These are phyloP conservation scores for Caenorhabditis sp. DNA, from an alignment of 2,888 invertebrate species.

Conservation along the genomic window DNA sequence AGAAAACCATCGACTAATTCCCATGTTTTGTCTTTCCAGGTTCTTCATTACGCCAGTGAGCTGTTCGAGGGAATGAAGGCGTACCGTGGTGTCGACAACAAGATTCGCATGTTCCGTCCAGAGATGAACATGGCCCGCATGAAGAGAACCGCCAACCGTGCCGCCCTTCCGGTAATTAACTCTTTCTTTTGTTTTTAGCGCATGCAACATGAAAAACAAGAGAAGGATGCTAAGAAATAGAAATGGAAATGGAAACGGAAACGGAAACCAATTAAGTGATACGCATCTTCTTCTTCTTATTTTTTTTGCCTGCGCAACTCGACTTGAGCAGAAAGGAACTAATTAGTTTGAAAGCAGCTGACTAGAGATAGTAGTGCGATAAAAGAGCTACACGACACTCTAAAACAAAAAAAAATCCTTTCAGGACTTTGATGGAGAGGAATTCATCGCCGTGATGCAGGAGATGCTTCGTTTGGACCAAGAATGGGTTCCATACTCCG, in stretches of 20 bases:
- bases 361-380: not conserved
- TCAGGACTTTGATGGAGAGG: slow-evolving; percentile 90
- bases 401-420: slow-evolving; percentile 55
- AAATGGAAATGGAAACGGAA: no score
- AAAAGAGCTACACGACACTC: slow-evolving; percentile 22
- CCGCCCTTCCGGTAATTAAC: slow-evolving; percentile 88
- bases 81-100: slow-evolving; percentile 93
- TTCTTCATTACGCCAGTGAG: slow-evolving; percentile 86
- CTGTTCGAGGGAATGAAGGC: slow-evolving; percentile 99
- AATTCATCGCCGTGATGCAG: slow-evolving; percentile 91
- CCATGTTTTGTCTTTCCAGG: slow-evolving; percentile 69
- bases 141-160: slow-evolving; percentile 90
- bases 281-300: slow-evolving; percentile 38
- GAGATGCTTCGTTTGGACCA: slow-evolving; percentile 93
- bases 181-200: slow-evolving; percentile 9
- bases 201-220: slow-evolving; percentile 20
- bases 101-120: slow-evolving; percentile 95
- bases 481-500: slow-evolving; percentile 96
- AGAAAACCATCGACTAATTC: slow-evolving; percentile 25
- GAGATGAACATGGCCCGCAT: slow-evolving; percentile 96
- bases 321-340: slow-evolving; percentile 34
- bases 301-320: no score
- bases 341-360: slow-evolving; percentile 35
- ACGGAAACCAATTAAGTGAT: slow-evolving; percentile 61
- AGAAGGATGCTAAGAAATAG: slow-evolving; percentile 22